These are phyloP conservation scores for Catharus minimus DNA, from an alignment of 2,113 vertebrate genomes.

Conservation along the genomic window DNA sequence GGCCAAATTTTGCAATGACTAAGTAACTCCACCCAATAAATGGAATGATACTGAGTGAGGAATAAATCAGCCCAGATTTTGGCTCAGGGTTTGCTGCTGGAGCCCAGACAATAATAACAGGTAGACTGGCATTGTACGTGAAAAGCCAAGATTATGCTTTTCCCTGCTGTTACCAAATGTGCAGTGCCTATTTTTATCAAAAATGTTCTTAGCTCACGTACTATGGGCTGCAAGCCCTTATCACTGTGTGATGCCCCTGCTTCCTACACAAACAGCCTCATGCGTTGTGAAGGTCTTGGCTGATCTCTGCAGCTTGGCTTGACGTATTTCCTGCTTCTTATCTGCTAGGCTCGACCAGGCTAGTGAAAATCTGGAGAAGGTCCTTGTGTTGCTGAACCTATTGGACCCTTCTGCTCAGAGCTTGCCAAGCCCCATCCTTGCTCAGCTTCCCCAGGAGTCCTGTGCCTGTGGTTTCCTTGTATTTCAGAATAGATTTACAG, in stretches of 20 bases:
- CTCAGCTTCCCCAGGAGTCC: not conserved
- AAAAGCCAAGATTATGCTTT: not conserved
- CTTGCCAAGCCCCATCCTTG: not conserved
- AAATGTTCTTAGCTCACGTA: not conserved
- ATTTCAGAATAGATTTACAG: not conserved
- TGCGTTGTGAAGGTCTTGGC: not conserved
- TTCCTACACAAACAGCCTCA: not conserved
- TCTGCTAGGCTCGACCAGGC: not conserved
- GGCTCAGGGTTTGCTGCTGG: not conserved
- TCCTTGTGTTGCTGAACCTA: not conserved
- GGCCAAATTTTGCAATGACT: not conserved
- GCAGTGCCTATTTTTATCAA: not conserved
- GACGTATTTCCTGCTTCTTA: not conserved
- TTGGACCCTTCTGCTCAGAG: not conserved
- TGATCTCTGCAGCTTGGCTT: not conserved
- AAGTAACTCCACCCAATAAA: slow-evolving; percentile 14
- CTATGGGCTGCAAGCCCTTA: not conserved
- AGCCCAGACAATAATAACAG: not conserved
- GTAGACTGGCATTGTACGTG: not conserved
- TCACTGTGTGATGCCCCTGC: not conserved
- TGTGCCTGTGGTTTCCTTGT: not conserved
- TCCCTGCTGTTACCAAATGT: slow-evolving; percentile 25
- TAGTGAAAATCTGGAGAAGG: not conserved
- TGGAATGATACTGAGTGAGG: not conserved
- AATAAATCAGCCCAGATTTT: slow-evolving; percentile 19